Percentiles rank a stretch among this genome's conserved stretches.
Evolutionary conservation across 1,140 invertebrate genomes (phyloP).

Genomic region (Bicyclus anynana): DNA sequence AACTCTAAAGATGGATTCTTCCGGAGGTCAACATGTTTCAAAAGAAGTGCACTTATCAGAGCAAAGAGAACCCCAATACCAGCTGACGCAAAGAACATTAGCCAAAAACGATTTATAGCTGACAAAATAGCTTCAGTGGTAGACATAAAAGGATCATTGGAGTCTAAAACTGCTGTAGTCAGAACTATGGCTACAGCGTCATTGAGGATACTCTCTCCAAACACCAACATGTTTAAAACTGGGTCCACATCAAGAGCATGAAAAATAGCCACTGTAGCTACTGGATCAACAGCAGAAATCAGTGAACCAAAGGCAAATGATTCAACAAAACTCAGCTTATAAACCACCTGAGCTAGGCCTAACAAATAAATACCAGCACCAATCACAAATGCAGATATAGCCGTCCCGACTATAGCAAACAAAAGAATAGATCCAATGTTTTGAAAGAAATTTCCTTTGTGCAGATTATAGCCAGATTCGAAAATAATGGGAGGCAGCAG

Average conservation of each 20-base stretch:
- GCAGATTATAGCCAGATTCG: constrained; percentile 98
- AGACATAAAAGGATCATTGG: constrained; percentile 84
- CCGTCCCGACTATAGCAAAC: constrained; percentile 97
- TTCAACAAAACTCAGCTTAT: constrained; percentile 94
- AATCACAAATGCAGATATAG: constrained; percentile 95
- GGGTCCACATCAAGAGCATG: constrained; percentile 97
- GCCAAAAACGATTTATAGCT: constrained; percentile 93
- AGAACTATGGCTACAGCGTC: constrained; percentile 99
- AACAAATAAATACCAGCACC: constrained; percentile 97
- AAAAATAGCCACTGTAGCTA: constrained; percentile 98
- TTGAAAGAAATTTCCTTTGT: constrained; percentile 99
- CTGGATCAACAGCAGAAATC: constrained; percentile 99
- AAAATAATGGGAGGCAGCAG: constrained; percentile 99
- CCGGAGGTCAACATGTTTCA: constrained; percentile 97
- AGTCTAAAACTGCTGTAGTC: constrained; percentile 91
- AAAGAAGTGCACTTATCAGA: constrained; percentile 92
- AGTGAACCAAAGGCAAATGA: constrained; percentile 99
- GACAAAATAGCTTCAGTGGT: constrained; percentile 91
- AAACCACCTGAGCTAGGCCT: constrained; percentile 93
- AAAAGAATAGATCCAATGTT: constrained; percentile 97
- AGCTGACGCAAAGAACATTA: constrained; percentile 99
- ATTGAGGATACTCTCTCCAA: constrained; percentile 98
- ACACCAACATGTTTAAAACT: constrained; percentile 98
- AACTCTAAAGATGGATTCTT: constrained; percentile 99
- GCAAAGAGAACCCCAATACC: constrained; percentile 98